These are phyloP conservation scores for Ectropis crepuscularia DNA, from an alignment of 2,888 invertebrate species.

Conservation along the genomic window DNA sequence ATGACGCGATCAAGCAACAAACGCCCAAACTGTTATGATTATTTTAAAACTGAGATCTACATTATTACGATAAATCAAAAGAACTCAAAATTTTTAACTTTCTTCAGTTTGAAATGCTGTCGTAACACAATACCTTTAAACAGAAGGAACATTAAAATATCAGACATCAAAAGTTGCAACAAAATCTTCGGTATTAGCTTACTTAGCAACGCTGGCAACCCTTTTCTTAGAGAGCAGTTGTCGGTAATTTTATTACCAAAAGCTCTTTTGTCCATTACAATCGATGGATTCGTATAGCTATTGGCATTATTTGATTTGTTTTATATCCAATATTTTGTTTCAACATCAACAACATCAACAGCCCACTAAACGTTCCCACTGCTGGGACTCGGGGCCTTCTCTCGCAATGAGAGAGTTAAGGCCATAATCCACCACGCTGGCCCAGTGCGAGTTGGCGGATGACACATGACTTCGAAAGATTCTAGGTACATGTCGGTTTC, in stretches of 20 bases:
- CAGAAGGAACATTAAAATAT: conserved; percentile 3
- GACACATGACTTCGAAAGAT: too few relatives aligned
- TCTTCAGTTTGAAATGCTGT: neutral
- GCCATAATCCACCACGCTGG: too few relatives aligned
- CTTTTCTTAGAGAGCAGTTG: conserved; percentile 39
- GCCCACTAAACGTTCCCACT: too few relatives aligned
- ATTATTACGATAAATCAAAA: too few relatives aligned
- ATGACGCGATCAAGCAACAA: too few relatives aligned
- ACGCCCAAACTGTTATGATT: too few relatives aligned
- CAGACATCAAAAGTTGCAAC: conserved; percentile 10
- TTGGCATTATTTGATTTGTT: conserved; percentile 11
- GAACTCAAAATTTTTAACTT: neutral
- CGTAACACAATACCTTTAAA: neutral
- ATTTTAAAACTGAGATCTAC: too few relatives aligned
- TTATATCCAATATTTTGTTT: neutral
- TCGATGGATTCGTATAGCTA: conserved; percentile 13
- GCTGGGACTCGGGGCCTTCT: too few relatives aligned
- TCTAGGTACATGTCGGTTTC: too few relatives aligned
- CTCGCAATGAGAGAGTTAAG: too few relatives aligned
- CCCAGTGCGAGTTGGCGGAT: too few relatives aligned
- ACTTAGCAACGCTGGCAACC: conserved; percentile 37
- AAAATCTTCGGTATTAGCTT: conserved; percentile 8
- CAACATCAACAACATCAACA: too few relatives aligned
- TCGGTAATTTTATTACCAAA: conserved; percentile 35
- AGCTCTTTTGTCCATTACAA: conserved; percentile 11